These are phyloP conservation scores for Pachypeltis micranthus DNA, from an alignment of 1,140 invertebrate species.

Conservation along the genomic window DNA sequence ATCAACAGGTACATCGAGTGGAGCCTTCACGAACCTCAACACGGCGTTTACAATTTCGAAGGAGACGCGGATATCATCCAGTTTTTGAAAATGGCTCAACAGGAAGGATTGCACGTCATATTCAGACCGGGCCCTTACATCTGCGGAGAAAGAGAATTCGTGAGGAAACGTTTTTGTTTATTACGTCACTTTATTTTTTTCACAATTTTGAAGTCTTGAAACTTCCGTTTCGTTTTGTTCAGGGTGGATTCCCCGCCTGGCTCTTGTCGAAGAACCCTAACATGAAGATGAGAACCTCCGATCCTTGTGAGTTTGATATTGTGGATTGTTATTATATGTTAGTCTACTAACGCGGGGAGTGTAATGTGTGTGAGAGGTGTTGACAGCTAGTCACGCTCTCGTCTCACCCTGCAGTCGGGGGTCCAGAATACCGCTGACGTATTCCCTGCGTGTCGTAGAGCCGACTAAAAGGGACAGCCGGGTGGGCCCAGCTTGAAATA, in stretches of 20 bases:
- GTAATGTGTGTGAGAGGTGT: no score
- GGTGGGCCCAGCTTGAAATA: no score
- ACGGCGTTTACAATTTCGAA: conserved; percentile 54
- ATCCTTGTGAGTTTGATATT: conserved; percentile 39
- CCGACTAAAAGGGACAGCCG: no score
- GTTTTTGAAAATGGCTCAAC: conserved; percentile 69
- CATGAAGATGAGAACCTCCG: conserved; percentile 52
- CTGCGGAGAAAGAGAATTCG: conserved; percentile 73
- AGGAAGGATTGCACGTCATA: conserved; percentile 70
- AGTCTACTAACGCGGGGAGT: no score
- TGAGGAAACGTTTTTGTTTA: conserved; percentile 32
- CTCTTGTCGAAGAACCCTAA: conserved; percentile 52
- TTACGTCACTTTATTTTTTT: no score
- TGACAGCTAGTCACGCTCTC: no score
- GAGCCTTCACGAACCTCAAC: conserved; percentile 76
- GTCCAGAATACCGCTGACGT: no score
- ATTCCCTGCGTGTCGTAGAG: no score
- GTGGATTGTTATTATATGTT: no score
- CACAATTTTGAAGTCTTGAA: no score
- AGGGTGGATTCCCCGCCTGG: conserved; percentile 80
- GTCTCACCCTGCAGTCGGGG: no score
- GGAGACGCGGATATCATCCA: conserved; percentile 61
- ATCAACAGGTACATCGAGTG: conserved; percentile 92
- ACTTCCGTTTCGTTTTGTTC: conserved; percentile 27
- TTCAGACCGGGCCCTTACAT: conserved; percentile 87